A percentile compares a stretch with the other conserved stretches of the same genome.
phyloP scores from a whole-genome alignment of 2,888 invertebrate species.

The Yponomeuta sedellus region DNA sequence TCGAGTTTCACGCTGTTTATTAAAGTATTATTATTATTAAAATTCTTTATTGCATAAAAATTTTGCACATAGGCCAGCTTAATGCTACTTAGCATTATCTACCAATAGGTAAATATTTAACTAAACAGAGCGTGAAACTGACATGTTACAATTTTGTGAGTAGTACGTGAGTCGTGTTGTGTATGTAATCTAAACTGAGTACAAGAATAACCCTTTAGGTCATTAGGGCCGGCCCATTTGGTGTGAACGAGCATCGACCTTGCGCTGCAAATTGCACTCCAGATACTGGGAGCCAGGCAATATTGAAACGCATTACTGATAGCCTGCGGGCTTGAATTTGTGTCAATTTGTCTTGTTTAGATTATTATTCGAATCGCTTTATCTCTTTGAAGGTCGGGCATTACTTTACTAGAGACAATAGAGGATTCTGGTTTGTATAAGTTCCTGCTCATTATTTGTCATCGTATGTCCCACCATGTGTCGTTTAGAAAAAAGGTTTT shows the following conservation, averaged over 20 bases:
- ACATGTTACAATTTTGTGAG: too few relatives aligned
- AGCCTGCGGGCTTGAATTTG: not conserved
- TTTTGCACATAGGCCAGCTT: too few relatives aligned
- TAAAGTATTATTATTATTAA: too few relatives aligned
- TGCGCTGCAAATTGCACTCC: conserved; percentile 9
- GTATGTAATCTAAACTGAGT: not conserved
- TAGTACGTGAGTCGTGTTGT: too few relatives aligned
- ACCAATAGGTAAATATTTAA: too few relatives aligned
- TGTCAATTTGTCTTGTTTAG: conserved; percentile 3
- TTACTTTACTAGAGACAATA: not conserved
- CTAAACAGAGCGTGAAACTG: too few relatives aligned
- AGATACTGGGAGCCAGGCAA: not conserved
- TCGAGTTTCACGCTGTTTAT: too few relatives aligned
- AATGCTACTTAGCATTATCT: too few relatives aligned
- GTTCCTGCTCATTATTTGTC: not conserved
- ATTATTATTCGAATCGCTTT: not conserved
- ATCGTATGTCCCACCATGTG: too few relatives aligned
- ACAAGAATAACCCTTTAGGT: not conserved
- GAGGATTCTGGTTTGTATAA: not conserved
- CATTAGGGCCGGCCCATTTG: conserved; percentile 2
- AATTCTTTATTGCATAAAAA: too few relatives aligned
- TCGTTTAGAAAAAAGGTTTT: too few relatives aligned
- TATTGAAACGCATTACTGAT: not conserved
- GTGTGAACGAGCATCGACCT: conserved; percentile 11
- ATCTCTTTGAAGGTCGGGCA: not conserved